Conservation (phyloP, 1,140 invertebrate species). For the Xylocopa sonorina region DNA sequence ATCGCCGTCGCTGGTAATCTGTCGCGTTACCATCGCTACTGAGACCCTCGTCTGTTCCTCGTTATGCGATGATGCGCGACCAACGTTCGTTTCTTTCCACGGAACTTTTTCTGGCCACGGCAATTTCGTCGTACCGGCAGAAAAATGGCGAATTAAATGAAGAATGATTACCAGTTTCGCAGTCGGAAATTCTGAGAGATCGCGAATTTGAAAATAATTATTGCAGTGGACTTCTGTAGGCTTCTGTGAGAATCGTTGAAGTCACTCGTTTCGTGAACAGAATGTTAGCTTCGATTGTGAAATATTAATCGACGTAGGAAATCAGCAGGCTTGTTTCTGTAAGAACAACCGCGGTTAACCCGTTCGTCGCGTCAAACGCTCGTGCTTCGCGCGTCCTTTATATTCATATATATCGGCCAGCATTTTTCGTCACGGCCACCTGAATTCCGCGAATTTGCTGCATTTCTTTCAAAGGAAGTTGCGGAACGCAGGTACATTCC, state of each 20-base stretch:
- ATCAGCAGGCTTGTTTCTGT: neutral
- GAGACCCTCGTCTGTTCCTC: neutral
- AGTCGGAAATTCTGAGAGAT: neutral
- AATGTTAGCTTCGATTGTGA: no score
- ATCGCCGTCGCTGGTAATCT: neutral
- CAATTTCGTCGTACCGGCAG: neutral
- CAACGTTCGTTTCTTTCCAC: neutral
- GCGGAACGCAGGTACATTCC: slow-evolving; percentile 4
- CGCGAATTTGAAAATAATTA: neutral
- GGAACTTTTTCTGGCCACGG: neutral
- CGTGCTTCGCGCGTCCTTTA: neutral
- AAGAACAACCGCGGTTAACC: slow-evolving; percentile 10
- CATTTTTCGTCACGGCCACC: slow-evolving; percentile 17
- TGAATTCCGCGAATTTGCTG: slow-evolving; percentile 39
- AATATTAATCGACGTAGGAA: no score
- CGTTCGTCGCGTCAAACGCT: slow-evolving; percentile 2
- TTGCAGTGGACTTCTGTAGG: no score
- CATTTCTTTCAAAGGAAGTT: slow-evolving; percentile 14
- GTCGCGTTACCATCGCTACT: neutral
- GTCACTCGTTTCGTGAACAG: no score
- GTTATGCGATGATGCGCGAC: neutral
- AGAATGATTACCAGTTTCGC: neutral
- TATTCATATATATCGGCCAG: neutral
- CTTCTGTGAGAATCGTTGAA: no score
- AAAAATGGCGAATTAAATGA: neutral